phyloP scores from a whole-genome alignment of 2,113 vertebrate genomes.

The Chamaetylas fuelleborni region DNA sequence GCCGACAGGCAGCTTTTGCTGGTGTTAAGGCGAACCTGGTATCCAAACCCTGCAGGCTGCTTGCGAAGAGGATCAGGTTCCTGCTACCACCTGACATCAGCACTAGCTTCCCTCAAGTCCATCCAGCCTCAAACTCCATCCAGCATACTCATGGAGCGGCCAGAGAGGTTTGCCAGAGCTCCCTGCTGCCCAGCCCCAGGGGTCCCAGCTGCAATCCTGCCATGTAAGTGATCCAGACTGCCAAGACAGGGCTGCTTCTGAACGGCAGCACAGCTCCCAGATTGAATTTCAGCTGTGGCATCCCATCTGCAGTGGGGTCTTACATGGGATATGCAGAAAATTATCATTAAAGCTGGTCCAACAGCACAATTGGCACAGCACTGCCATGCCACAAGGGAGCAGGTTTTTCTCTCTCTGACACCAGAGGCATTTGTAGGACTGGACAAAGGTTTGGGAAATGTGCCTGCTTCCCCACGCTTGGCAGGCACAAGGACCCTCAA shows the following conservation, averaged over 20 bases:
- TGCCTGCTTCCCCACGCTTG: neutral
- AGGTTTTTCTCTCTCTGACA: neutral
- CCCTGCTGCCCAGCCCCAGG: neutral
- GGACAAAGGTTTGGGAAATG: neutral
- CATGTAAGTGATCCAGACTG: neutral
- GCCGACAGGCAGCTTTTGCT: neutral
- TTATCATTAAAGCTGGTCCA: neutral
- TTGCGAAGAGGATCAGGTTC: neutral
- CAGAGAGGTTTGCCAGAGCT: neutral
- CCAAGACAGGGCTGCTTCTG: neutral
- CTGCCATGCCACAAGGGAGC: neutral
- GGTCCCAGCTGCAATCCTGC: slow-evolving; percentile 7
- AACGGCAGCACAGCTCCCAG: neutral
- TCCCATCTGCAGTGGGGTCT: neutral
- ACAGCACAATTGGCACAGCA: neutral
- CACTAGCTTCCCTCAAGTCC: neutral
- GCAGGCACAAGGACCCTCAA: neutral
- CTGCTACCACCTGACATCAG: neutral
- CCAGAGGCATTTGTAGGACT: neutral
- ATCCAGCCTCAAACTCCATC: neutral
- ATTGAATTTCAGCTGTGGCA: neutral
- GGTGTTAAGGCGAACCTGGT: neutral
- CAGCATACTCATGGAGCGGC: neutral
- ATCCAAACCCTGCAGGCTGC: neutral
- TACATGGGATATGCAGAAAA: slow-evolving; percentile 2